Percentiles rank a stretch among this genome's conserved stretches.
Conservation (phyloP, 2,797 vertebrate species). For the Syngnathus acus region DNA sequence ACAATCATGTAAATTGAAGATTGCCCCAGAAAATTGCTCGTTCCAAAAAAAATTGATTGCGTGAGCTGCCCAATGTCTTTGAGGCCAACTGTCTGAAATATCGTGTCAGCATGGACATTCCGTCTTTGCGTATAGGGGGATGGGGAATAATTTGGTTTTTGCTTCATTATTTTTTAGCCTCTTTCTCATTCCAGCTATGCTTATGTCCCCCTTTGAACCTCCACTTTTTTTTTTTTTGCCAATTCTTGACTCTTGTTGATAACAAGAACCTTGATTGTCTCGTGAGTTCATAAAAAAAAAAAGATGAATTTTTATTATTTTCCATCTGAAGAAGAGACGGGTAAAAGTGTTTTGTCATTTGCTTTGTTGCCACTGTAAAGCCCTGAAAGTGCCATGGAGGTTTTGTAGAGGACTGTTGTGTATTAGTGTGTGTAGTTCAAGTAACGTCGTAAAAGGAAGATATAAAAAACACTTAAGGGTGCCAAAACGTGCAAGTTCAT, state of each 20-base stretch:
- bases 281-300: constrained; percentile 7
- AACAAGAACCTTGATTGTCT: constrained; percentile 24
- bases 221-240: constrained; percentile 25
- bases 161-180: constrained; percentile 43
- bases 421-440: constrained; percentile 15
- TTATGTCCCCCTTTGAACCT: constrained; percentile 53
- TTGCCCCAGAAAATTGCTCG: constrained; percentile 25
- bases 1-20: constrained; percentile 23
- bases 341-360: constrained; percentile 56
- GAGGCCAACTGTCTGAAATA: constrained; percentile 23
- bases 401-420: constrained; percentile 37
- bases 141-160: constrained; percentile 24
- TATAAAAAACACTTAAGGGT: constrained; percentile 45
- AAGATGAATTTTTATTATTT: constrained; percentile 36
- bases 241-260: constrained; percentile 8
- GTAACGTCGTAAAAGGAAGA: constrained; percentile 36
- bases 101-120: constrained; percentile 20
- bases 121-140: constrained; percentile 5
- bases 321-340: constrained; percentile 39
- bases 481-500: constrained; percentile 11
- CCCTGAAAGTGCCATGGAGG: constrained; percentile 69
- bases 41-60: constrained; percentile 32
- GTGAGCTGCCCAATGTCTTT: constrained; percentile 47
- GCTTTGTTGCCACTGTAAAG: constrained; percentile 63
- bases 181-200: constrained; percentile 58